phyloP scores from a whole-genome alignment of 2,888 invertebrate genomes.

The Craniophora ligustri region DNA sequence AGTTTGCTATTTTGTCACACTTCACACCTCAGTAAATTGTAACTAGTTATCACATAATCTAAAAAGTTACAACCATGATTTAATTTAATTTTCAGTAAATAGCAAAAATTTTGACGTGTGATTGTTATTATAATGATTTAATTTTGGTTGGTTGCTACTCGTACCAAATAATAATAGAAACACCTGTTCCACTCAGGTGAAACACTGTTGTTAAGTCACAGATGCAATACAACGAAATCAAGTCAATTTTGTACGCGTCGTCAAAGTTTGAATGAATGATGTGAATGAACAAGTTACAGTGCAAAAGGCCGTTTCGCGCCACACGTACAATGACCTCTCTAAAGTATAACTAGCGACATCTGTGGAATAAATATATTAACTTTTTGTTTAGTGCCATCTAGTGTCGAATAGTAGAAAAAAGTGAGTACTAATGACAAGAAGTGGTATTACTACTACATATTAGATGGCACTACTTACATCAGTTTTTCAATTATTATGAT shows the following conservation, averaged over 20 bases:
- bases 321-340: conserved; percentile 36
- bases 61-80: neutral
- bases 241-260: conserved; percentile 20
- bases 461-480: conserved; percentile 57
- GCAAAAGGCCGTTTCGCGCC: conserved; percentile 9
- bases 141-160: conserved; percentile 21
- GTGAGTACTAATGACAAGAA: conserved; percentile 15
- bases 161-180: conserved; percentile 50
- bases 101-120: neutral
- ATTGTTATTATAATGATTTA: conserved; percentile 1
- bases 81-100: neutral
- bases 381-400: conserved; percentile 41
- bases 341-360: conserved; percentile 53
- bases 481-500: neutral
- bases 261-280: conserved; percentile 47
- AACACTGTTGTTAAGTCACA: conserved; percentile 44
- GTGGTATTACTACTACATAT: conserved; percentile 48
- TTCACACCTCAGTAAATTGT: conserved; percentile 62
- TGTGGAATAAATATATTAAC: conserved; percentile 28
- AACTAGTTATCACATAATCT: conserved; percentile 17
- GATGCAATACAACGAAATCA: conserved; percentile 46
- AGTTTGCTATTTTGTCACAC: conserved; percentile 78
- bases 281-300: conserved; percentile 31
- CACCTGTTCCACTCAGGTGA: conserved; percentile 58
- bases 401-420: conserved; percentile 15